These are phyloP conservation scores for Spodoptera picta DNA, from an alignment of 2,888 invertebrate species.

Conservation along the genomic window DNA sequence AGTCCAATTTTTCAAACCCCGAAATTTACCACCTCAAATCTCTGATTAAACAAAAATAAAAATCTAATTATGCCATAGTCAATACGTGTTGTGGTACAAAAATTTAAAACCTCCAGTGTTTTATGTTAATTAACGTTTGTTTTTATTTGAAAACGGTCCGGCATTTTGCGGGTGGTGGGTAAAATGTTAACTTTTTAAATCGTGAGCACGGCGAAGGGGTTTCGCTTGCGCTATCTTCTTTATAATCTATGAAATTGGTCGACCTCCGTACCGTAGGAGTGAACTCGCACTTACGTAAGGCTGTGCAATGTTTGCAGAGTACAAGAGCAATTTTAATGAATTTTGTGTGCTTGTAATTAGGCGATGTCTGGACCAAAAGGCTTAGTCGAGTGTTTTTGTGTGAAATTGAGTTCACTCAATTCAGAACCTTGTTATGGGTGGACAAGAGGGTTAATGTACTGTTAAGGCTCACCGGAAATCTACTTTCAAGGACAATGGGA, in stretches of 20 bases:
- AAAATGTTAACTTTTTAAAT: conserved; percentile 69
- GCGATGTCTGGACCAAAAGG: conserved; percentile 32
- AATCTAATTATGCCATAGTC: conserved; percentile 42
- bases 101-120: conserved; percentile 59
- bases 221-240: conserved; percentile 66
- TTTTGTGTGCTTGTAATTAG: conserved; percentile 36
- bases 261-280: conserved; percentile 38
- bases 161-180: conserved; percentile 68
- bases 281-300: conserved; percentile 21
- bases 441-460: conserved; percentile 25
- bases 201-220: conserved; percentile 57
- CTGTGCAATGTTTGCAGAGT: conserved; percentile 35
- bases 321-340: conserved; percentile 37
- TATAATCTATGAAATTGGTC: conserved; percentile 64
- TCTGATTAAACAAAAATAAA: conserved; percentile 41
- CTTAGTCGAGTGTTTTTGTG: conserved; percentile 27
- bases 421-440: conserved; percentile 8
- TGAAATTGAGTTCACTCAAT: conserved; percentile 40
- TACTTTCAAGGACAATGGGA: conserved; percentile 16
- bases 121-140: conserved; percentile 75
- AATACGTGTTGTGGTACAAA: conserved; percentile 39
- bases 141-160: conserved; percentile 68
- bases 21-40: conserved; percentile 30
- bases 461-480: conserved; percentile 15
- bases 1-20: conserved; percentile 20